phyloP scores from a whole-genome alignment of 2,888 invertebrate genomes.

The Sclerodermus sp. region DNA sequence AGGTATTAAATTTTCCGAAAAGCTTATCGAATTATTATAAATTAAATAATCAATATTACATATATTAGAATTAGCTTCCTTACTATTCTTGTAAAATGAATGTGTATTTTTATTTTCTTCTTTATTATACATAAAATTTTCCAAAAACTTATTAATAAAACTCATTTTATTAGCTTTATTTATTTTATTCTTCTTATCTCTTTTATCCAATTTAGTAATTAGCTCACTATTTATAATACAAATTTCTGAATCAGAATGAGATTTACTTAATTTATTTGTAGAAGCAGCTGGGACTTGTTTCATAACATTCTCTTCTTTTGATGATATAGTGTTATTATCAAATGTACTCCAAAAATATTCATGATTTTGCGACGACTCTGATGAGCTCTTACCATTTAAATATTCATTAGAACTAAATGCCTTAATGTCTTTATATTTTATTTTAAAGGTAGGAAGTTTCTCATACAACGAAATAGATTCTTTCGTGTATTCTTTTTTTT shows the following conservation, averaged over 20 bases:
- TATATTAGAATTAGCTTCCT: neutral
- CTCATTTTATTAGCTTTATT: too few relatives aligned
- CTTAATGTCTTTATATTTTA: conserved; percentile 9
- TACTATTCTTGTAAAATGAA: neutral
- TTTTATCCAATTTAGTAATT: neutral
- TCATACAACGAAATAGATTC: conserved; percentile 35
- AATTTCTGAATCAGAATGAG: conserved; percentile 46
- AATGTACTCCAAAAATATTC: conserved; percentile 51
- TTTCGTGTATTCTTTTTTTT: conserved; percentile 33
- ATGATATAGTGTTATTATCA: conserved; percentile 47
- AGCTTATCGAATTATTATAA: conserved; percentile 30
- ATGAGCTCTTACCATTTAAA: conserved; percentile 38
- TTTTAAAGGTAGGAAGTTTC: conserved; percentile 7
- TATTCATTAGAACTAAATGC: conserved; percentile 38
- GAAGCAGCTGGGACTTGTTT: conserved; percentile 16
- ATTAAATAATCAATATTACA: conserved; percentile 27
- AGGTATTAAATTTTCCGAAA: conserved; percentile 26
- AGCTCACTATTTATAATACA: conserved; percentile 9
- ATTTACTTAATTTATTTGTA: conserved; percentile 29
- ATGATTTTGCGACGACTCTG: conserved; percentile 47
- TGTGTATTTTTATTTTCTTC: neutral
- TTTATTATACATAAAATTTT: neutral
- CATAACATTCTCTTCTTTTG: conserved; percentile 42
- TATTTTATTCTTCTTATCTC: conserved; percentile 13
- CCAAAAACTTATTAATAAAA: too few relatives aligned